Base-by-base conservation (phyloP, 2,113 vertebrate genomes). In the Pomatorhinus ruficollis region DNA sequence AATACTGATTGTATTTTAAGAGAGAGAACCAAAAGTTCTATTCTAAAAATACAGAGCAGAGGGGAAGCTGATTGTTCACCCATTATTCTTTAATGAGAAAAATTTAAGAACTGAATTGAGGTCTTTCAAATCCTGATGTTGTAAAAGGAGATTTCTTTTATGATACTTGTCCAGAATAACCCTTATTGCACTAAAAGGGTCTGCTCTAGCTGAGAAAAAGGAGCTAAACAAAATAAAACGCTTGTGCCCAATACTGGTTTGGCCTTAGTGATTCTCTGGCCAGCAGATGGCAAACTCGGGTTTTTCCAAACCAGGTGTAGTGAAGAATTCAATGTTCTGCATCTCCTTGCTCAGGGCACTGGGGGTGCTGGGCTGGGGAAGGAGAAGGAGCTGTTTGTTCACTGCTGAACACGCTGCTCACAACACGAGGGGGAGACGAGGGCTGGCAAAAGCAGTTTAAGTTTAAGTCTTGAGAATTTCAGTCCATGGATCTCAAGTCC, bases 221-320 rank as follows among this genome's bases (percentile, higher is more conserved):
- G 44, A 45, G 35, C 40, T 2, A 0, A 37, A 14, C 7, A n/a
- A 64, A 37, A 27, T 5, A 25, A 70, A 59, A 22, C 3, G 17
- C 37, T 10, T 5, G 25, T 76, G 50, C 33, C 45, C 23, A 4
- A 0, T 0, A 2, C 22, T 18, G 3, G 1, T 33, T 75, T 50
- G 25, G 65, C 65, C 44, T 15, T 5, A 17, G 37, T 2, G 37
- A 52, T 31, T 47, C 25, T 83, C 6, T 8, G 35, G 59, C 96
- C 96, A 87, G 89, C 83, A 94, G 96, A 17, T 70, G 96, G 95
- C 95, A 78, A 94, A 74, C 71, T 60, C 5, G 27, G 50, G 7
- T 57, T 20, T 61, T 54, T 3, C 28, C 39, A 31, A 15, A 57
- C 3, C 50, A 15, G 47, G 21, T 2, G 2, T 2, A 11, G 31